These are phyloP conservation scores for Limnephilus marmoratus DNA, from an alignment of 2,888 invertebrate species.

Conservation along the genomic window DNA sequence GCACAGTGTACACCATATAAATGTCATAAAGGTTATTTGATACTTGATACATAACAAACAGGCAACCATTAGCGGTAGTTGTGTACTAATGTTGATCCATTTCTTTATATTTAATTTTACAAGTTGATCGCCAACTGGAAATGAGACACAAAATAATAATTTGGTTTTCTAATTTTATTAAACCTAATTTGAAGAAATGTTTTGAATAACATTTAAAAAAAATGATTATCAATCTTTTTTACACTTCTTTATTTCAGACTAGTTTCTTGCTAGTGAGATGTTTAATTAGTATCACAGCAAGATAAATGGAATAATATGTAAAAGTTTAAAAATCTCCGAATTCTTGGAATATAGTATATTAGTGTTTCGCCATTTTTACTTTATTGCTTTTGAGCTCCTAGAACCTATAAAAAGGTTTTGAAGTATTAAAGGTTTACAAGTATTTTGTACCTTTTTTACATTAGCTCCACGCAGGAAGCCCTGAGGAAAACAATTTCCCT, in stretches of 20 bases:
- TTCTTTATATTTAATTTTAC: constrained; percentile 42
- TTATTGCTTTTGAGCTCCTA: not conserved
- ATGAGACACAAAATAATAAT: not conserved
- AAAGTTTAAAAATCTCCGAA: not conserved
- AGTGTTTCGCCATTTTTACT: not conserved
- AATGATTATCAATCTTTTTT: no score
- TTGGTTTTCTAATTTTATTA: not conserved
- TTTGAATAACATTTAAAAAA: no score
- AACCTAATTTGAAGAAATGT: not conserved
- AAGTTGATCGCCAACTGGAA: not conserved
- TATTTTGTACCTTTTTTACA: no score
- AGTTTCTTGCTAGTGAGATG: not conserved
- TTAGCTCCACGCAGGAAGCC: no score
- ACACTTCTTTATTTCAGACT: not conserved
- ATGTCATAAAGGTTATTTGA: constrained; percentile 65
- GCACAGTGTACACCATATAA: constrained; percentile 51
- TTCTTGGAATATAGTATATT: not conserved
- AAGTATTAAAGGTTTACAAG: no score
- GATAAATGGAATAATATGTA: not conserved
- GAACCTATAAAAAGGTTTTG: no score
- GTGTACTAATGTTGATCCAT: constrained; percentile 61
- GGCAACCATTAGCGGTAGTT: constrained; percentile 62
- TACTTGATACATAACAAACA: constrained; percentile 65
- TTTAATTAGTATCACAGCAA: not conserved
- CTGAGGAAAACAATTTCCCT: no score